Evolutionary conservation across 2,113 vertebrate genomes (phyloP).

Genomic region (Cryptotis parvus): DNA sequence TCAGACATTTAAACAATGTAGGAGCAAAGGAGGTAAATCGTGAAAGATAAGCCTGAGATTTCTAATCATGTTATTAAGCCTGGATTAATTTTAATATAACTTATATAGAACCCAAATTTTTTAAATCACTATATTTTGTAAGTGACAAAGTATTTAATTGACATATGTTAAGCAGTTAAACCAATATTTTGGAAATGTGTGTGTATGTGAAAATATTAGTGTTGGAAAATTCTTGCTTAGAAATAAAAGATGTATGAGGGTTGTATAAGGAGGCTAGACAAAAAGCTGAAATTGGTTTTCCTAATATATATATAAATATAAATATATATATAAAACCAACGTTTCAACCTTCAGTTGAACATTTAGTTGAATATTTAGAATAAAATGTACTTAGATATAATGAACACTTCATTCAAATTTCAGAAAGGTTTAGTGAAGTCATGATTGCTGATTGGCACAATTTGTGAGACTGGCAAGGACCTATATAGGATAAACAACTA

Average conservation of each 20-base stretch:
- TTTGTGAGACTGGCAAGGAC: neutral
- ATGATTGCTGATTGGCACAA: neutral
- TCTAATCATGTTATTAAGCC: neutral
- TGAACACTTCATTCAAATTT: neutral
- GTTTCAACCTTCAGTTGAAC: neutral
- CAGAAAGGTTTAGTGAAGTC: neutral
- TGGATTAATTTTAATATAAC: neutral
- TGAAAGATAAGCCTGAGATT: neutral
- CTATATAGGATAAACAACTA: accelerated
- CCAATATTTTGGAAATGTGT: neutral
- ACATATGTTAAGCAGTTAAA: neutral
- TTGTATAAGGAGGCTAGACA: neutral
- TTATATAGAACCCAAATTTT: neutral
- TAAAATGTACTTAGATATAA: neutral
- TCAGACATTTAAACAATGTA: too few species aligned
- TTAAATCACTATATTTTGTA: neutral
- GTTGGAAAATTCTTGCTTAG: neutral
- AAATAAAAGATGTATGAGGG: neutral
- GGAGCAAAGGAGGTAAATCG: neutral
- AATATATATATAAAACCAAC: neutral
- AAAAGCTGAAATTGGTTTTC: neutral
- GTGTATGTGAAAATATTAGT: neutral
- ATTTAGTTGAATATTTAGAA: neutral
- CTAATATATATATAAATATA: neutral
- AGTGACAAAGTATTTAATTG: neutral